Percentiles rank a stretch among this genome's conserved stretches.
Evolutionary conservation across 2,113 vertebrate genomes (phyloP).

Genomic region (Rhabdomys dilectus): DNA sequence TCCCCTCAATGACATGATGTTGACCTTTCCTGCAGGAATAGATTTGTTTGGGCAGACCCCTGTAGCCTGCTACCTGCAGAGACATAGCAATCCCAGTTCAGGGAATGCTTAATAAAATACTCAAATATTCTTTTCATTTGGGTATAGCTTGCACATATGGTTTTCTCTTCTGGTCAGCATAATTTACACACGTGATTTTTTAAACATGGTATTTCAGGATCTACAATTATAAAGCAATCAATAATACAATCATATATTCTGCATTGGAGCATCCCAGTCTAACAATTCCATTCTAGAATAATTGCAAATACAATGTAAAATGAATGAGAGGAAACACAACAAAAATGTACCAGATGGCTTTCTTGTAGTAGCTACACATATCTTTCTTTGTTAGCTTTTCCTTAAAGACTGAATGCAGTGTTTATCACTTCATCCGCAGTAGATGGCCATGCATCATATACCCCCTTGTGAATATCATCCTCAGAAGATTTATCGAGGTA

Average conservation of each 20-base stretch:
- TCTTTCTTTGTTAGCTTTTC: constrained; percentile 70
- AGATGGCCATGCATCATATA: constrained; percentile 31
- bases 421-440: constrained; percentile 58
- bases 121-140: constrained; percentile 86
- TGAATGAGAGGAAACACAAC: constrained; percentile 55
- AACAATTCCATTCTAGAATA: neutral
- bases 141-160: constrained; percentile 80
- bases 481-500: constrained; percentile 63
- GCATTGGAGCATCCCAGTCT: neutral
- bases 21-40: constrained; percentile 92
- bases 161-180: constrained; percentile 76
- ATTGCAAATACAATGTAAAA: constrained; percentile 64
- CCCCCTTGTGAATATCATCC: constrained; percentile 62
- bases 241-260: neutral
- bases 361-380: constrained; percentile 54
- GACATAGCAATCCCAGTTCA: constrained; percentile 92
- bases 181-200: constrained; percentile 76
- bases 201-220: constrained; percentile 66
- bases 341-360: constrained; percentile 66
- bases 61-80: constrained; percentile 92
- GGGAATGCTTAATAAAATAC: constrained; percentile 86
- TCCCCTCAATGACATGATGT: constrained; percentile 86
- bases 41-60: constrained; percentile 94
- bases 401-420: constrained; percentile 51
- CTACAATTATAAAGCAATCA: constrained; percentile 22